Evolutionary conservation across 2,797 vertebrate species (phyloP).

Genomic region (Sarcophilus harrisii): DNA sequence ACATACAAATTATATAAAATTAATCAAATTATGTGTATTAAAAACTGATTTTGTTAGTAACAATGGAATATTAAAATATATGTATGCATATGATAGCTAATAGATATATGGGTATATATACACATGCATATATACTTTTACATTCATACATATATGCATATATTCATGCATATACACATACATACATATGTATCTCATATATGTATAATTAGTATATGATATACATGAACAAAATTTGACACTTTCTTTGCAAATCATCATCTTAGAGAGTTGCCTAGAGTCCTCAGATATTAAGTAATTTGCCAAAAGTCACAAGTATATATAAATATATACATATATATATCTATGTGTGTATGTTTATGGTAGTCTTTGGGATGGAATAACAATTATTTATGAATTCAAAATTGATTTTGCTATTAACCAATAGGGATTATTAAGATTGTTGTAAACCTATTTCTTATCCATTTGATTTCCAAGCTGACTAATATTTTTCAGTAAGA

Average conservation of each 20-base stretch:
- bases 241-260: neutral
- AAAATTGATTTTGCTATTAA: neutral
- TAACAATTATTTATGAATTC: neutral
- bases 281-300: neutral
- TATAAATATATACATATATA: too few species aligned
- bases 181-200: too few species aligned
- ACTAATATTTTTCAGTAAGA: neutral
- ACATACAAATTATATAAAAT: neutral
- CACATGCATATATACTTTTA: neutral
- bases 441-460: neutral
- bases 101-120: neutral
- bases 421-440: neutral
- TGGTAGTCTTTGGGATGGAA: neutral
- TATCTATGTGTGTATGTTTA: too few species aligned
- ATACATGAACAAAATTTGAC: neutral
- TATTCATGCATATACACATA: too few species aligned
- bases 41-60: neutral
- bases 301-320: neutral
- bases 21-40: neutral
- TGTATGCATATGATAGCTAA: neutral
- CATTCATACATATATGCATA: too few species aligned
- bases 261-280: neutral
- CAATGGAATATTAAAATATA: neutral
- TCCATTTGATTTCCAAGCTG: neutral
- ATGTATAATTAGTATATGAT: neutral